Percentiles rank a stretch among this genome's conserved stretches.
Conservation (phyloP, 2,797 vertebrate species). For the Amblyopsis hoosieri region DNA sequence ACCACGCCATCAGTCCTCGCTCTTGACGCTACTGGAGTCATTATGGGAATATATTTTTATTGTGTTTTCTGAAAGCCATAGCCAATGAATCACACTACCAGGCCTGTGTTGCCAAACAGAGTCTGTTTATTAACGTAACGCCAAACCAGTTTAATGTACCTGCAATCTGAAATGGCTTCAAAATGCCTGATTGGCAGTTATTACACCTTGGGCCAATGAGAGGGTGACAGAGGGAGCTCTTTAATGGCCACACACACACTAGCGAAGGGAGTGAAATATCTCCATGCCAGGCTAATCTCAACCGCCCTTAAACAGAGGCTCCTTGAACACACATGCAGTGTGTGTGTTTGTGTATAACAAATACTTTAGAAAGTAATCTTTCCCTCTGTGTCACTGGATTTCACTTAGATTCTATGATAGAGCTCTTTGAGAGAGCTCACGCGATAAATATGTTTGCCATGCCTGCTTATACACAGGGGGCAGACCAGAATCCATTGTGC, state of each 20-base stretch:
- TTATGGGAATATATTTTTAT: conserved; percentile 73
- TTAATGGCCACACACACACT: conserved; percentile 80
- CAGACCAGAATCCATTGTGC: conserved; percentile 4
- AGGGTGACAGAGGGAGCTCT: conserved; percentile 58
- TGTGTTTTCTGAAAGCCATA: conserved; percentile 72
- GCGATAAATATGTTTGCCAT: conserved; percentile 19
- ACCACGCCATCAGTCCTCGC: conserved; percentile 69
- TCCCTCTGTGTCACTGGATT: conserved; percentile 58
- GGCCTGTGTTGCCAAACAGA: conserved; percentile 54
- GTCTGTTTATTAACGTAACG: conserved; percentile 60
- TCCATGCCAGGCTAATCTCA: conserved; percentile 81
- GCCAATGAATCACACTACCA: conserved; percentile 66
- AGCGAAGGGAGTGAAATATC: conserved; percentile 82
- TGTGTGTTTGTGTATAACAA: conserved; percentile 36
- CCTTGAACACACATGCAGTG: conserved; percentile 50
- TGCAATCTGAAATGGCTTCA: conserved; percentile 72
- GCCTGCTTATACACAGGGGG: conserved; percentile 18
- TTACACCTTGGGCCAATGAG: conserved; percentile 85
- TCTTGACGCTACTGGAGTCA: conserved; percentile 68
- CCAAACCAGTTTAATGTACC: conserved; percentile 75
- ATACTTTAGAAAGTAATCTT: conserved; percentile 64
- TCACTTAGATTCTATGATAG: conserved; percentile 38
- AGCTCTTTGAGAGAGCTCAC: conserved; percentile 29
- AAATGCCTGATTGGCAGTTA: conserved; percentile 76
- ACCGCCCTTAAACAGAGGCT: conserved; percentile 77